Percentiles rank a stretch among this genome's conserved stretches.
These are phyloP conservation scores for Hartigia nigra DNA, from an alignment of 2,888 invertebrate species.

Conservation along the genomic window DNA sequence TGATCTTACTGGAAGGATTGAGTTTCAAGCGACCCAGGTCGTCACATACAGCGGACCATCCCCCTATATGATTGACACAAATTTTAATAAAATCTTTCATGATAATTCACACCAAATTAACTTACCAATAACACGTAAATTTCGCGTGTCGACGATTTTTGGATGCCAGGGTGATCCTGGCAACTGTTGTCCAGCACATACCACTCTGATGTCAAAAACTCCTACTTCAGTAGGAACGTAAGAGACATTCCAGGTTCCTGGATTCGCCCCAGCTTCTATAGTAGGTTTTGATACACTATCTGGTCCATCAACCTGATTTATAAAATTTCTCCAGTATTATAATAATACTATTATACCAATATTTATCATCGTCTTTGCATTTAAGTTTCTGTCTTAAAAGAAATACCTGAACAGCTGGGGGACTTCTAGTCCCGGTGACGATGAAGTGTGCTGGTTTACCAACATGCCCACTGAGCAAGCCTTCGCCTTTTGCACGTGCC, in stretches of 20 bases:
- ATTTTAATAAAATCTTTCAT: background rate
- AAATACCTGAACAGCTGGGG: conserved; percentile 61
- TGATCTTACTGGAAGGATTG: conserved; percentile 76
- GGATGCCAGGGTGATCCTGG: conserved; percentile 88
- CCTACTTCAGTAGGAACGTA: conserved; percentile 94
- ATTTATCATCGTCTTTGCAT: conserved; percentile 8
- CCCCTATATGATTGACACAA: conserved; percentile 68
- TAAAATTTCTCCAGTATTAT: background rate
- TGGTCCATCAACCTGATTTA: conserved; percentile 69
- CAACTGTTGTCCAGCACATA: conserved; percentile 71
- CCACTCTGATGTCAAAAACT: conserved; percentile 88
- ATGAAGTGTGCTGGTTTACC: conserved; percentile 69
- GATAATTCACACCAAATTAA: background rate
- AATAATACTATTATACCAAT: background rate
- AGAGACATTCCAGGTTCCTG: conserved; percentile 87
- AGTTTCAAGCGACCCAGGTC: conserved; percentile 78
- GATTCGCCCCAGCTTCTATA: conserved; percentile 75
- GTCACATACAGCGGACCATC: conserved; percentile 87
- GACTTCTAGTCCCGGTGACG: conserved; percentile 61
- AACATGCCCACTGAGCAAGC: conserved; percentile 68
- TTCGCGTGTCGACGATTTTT: conserved; percentile 71
- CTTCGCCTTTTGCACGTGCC: conserved; percentile 72
- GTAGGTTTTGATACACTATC: conserved; percentile 70
- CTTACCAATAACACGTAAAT: conserved; percentile 68
- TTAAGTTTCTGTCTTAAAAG: background rate